These are phyloP conservation scores for Drosophila monieri DNA, from an alignment of 2,888 invertebrate genomes.

Conservation along the genomic window DNA sequence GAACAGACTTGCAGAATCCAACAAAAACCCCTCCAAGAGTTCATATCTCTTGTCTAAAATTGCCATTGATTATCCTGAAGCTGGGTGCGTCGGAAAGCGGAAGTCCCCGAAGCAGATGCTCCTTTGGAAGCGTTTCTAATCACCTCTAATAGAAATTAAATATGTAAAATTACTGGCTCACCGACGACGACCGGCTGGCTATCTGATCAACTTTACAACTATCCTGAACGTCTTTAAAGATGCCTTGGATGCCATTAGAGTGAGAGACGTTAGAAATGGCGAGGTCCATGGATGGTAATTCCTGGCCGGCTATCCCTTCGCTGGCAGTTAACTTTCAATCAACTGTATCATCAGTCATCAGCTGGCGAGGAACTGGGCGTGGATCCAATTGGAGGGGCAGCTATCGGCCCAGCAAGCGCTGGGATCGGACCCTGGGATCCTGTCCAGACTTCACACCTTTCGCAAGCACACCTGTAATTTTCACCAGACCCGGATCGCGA, in stretches of 20 bases:
- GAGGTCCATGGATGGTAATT: slow-evolving; percentile 2
- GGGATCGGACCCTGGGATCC: slow-evolving; percentile 13
- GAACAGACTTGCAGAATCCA: background rate
- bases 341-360: slow-evolving; percentile 48
- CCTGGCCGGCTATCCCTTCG: slow-evolving; percentile 24
- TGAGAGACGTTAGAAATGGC: slow-evolving; percentile 5
- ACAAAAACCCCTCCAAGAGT: background rate
- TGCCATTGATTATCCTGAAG: slow-evolving; percentile 11
- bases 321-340: slow-evolving; percentile 47
- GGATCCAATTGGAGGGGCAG: slow-evolving; percentile 23
- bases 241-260: slow-evolving; percentile 20
- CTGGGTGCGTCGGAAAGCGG: slow-evolving; percentile 13
- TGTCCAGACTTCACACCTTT: slow-evolving; percentile 61
- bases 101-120: slow-evolving; percentile 10
- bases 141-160: slow-evolving; percentile 36
- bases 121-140: slow-evolving; percentile 26
- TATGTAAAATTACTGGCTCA: slow-evolving; percentile 30
- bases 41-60: slow-evolving; percentile 7
- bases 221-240: slow-evolving; percentile 6
- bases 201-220: slow-evolving; percentile 32
- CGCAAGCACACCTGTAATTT: slow-evolving; percentile 70
- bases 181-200: slow-evolving; percentile 1
- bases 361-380: slow-evolving; percentile 29
- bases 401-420: slow-evolving; percentile 3
- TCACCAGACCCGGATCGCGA: slow-evolving; percentile 38